Evolutionary conservation across 2,113 vertebrate species (phyloP).

Genomic region (Ailurus styani): DNA sequence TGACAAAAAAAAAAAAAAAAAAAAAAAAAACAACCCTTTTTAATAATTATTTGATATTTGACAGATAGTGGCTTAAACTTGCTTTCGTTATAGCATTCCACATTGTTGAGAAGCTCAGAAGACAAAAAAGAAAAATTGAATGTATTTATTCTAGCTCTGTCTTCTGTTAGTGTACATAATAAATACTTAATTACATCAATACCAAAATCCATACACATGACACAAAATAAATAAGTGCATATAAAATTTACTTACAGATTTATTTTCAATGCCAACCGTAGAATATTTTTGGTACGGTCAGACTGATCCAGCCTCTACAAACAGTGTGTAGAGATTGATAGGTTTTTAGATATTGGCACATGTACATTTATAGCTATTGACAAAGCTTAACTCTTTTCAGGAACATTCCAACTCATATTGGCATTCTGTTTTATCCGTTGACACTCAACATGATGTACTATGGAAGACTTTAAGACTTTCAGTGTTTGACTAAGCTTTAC

Average conservation of each 20-base stretch:
- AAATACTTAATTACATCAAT: slow-evolving; percentile 4
- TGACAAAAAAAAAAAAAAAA: too few species aligned
- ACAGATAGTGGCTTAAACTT: background rate
- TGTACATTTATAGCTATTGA: slow-evolving; percentile 85
- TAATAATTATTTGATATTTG: background rate
- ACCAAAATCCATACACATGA: background rate
- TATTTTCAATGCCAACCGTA: slow-evolving; percentile 18
- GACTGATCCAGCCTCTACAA: slow-evolving; percentile 64
- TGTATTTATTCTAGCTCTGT: background rate
- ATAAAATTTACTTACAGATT: background rate
- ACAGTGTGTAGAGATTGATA: slow-evolving; percentile 65
- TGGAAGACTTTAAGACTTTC: slow-evolving; percentile 69
- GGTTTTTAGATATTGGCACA: slow-evolving; percentile 83
- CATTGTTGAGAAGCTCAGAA: background rate
- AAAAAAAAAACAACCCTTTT: too few species aligned
- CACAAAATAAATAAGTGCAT: background rate
- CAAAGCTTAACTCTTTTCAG: slow-evolving; percentile 84
- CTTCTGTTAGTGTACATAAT: background rate
- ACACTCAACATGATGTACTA: slow-evolving; percentile 76
- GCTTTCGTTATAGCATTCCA: background rate
- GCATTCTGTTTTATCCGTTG: slow-evolving; percentile 81
- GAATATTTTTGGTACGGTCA: slow-evolving; percentile 61
- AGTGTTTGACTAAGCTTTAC: slow-evolving; percentile 67
- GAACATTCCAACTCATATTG: slow-evolving; percentile 82
- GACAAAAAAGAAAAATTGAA: background rate